Base-by-base conservation (phyloP, 2,797 vertebrate species). In the Molossus molossus region DNA sequence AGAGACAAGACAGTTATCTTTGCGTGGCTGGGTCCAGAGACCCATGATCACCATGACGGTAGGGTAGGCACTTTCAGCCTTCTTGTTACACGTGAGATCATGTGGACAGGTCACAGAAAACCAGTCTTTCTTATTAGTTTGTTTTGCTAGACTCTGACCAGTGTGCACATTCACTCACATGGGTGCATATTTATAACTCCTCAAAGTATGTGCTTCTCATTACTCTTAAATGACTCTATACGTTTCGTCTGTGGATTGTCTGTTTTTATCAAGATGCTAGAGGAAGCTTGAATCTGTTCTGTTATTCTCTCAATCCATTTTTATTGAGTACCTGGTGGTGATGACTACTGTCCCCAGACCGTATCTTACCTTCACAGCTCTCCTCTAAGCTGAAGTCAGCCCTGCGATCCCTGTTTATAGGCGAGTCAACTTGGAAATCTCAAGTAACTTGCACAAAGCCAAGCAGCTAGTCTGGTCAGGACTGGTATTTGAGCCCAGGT, bases 251-350 rank as follows among this genome's bases (percentile, higher is more conserved):
- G 25, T 92, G 5, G n/a, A 50, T 67, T 50, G 15, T 73, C 83
- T 85, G 6, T 17, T 92, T 70, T 88, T 29, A 70, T 69, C 4
- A 37, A 33, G 23, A 48, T 73, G 1, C 64, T 72, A 53, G 27
- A 75, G 5, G 14, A 69, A 81, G 10, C 21, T 45, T 70, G 81
- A 57, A n/a, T 3, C 10, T 64, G 4, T 77, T 90, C 12, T 1
- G 18, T 57, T 80, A 70, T 33, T 92, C 69, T 80, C 87, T 93
- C 83, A 91, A 18, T 21, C 82, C 81, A 55, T 27, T 17, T 72
- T 88, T 55, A 23, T 69, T 57, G 13, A 77, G 14, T 77, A 37
- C 58, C 45, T 17, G 21, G 3, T 85, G 37, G 23, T 15, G 17
- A 37, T 50, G n/a, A n/a, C 33, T 40, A 12, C 37, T 67, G 6